Evolutionary conservation across 2,888 invertebrate species (phyloP).

Genomic region (Slavum lentiscoides): DNA sequence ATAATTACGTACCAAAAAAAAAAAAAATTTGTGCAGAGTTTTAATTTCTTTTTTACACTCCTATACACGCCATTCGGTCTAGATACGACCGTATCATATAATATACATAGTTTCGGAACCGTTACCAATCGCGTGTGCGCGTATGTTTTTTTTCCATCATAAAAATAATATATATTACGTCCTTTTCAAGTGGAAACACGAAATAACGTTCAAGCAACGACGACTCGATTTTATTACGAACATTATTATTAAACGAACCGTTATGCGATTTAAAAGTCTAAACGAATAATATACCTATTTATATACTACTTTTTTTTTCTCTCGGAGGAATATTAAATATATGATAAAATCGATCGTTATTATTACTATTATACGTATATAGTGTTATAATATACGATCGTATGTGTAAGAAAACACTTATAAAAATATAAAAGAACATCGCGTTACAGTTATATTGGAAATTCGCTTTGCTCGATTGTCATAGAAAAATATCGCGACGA

Average conservation of each 20-base stretch:
- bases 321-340: neutral
- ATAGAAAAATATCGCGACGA: neutral
- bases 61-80: neutral
- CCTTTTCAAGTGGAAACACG: neutral
- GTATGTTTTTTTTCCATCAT: too few relatives aligned
- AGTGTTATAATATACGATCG: too few relatives aligned
- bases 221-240: neutral
- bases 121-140: neutral
- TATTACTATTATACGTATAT: too few relatives aligned
- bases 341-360: constrained; percentile 1
- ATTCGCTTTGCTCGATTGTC: neutral
- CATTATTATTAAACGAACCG: neutral
- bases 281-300: neutral
- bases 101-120: neutral
- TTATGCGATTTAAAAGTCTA: neutral
- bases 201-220: neutral
- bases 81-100: neutral
- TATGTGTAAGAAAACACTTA: neutral
- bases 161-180: neutral
- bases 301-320: too few relatives aligned
- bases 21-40: too few relatives aligned
- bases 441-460: neutral
- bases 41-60: neutral
- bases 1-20: too few relatives aligned
- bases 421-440: neutral